Evolutionary conservation across 2,888 invertebrate species (phyloP).

Genomic region (Pachycephus smyrnensis): DNA sequence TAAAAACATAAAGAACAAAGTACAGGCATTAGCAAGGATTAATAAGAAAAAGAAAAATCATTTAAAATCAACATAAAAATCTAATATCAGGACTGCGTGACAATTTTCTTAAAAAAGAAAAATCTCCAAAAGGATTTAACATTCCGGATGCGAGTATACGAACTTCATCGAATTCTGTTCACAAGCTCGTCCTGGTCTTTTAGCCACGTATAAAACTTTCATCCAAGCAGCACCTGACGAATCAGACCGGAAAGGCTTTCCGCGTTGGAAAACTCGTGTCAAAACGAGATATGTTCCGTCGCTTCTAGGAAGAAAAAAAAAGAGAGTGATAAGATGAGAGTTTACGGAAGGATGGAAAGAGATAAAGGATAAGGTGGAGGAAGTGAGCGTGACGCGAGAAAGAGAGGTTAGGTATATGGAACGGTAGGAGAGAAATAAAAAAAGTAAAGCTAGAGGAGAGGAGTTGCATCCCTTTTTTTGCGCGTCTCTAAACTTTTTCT

Average conservation of each 20-base stretch:
- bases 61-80: neutral
- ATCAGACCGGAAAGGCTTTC: neutral
- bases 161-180: neutral
- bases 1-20: neutral
- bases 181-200: neutral
- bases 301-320: neutral
- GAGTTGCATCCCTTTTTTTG: neutral
- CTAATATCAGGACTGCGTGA: neutral
- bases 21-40: neutral
- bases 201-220: neutral
- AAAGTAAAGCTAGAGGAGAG: neutral
- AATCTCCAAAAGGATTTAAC: neutral
- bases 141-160: neutral
- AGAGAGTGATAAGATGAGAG: neutral
- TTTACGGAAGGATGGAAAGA: neutral
- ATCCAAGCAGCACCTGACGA: neutral
- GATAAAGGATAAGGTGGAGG: neutral
- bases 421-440: conserved; percentile 23
- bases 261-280: neutral
- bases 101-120: neutral
- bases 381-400: neutral
- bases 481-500: neutral
- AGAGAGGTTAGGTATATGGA: conserved; percentile 13
- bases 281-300: neutral
- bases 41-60: neutral